A percentile compares a stretch with the other conserved stretches of the same genome.
Evolutionary conservation across 2,888 invertebrate species (phyloP).

Genomic region (Cordilura impudica): DNA sequence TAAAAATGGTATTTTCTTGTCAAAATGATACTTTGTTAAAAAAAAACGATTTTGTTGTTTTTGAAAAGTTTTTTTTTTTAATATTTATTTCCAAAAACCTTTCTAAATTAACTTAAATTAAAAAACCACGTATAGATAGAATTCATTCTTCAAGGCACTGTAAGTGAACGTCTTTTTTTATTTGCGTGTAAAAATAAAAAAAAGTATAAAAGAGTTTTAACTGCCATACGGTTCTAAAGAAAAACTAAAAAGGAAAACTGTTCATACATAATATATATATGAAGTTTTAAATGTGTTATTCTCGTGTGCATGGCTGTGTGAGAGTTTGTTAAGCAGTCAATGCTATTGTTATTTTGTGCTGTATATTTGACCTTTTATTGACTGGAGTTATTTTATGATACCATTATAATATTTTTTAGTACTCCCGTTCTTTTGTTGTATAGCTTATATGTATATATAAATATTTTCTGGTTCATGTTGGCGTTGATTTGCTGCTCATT

Average conservation of each 20-base stretch:
- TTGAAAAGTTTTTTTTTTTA: no score
- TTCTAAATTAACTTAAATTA: no score
- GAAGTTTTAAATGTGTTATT: conserved; percentile 37
- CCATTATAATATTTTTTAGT: conserved; percentile 35
- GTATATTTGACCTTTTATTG: conserved; percentile 54
- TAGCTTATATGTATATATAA: not conserved
- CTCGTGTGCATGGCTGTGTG: not conserved
- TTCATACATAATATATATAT: conserved; percentile 44
- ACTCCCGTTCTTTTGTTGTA: not conserved
- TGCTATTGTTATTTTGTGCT: conserved; percentile 1
- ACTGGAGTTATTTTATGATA: conserved; percentile 47
- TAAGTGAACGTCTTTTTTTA: no score
- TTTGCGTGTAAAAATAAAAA: not conserved
- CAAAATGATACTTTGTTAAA: no score
- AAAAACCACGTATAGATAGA: no score
- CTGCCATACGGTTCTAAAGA: conserved; percentile 26
- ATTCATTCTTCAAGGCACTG: no score
- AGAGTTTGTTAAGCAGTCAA: conserved; percentile 12
- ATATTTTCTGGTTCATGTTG: not conserved
- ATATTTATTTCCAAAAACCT: no score
- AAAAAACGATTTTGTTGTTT: no score
- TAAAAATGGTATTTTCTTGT: no score
- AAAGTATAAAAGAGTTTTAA: not conserved
- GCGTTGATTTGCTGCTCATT: conserved; percentile 7
- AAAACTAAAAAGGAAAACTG: conserved; percentile 29